Base-by-base conservation (phyloP, 2,888 invertebrate genomes). In the Leucoma salicis region DNA sequence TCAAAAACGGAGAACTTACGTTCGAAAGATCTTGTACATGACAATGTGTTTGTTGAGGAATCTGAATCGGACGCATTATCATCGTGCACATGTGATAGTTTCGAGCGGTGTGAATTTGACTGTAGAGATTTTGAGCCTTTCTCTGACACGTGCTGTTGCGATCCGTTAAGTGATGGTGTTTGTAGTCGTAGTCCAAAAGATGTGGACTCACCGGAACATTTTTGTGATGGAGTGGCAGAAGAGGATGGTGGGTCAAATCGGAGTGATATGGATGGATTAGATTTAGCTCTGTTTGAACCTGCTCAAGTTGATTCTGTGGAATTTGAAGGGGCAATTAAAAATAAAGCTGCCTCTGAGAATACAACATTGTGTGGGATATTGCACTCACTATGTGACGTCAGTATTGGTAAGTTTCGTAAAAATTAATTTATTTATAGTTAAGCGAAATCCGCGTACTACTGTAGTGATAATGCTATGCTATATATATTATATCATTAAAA, bases 261-360 rank as follows among this genome's bases (percentile, higher is more conserved):
- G 21, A 90, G 90, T 73, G 93, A 93, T 75, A 92, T 93, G 91
- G 93, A 93, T 57, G 93, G 93, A 50, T 83, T 93, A 57, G 93
- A 93, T 79, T 82, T 93, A 68, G 88, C 92, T 49, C 78, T 93
- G 57, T 93, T 93, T 74, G 93, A 93, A 72, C 92, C 92, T 35
- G 92, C 92, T 35, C 82, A 78, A 66, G 64, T 63, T 39, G 85
- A 83, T 44, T 58, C 60, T 16, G 73, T 69, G 42, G 78, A 76
- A 50, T 69, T 70, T 46, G 72, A 57, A 18, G 58, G 54, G 14
- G 51, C 61, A 31, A 51, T 64, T 18, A 70, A 64, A 36, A 70
- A 60, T 39, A 74, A 70, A 40, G 49, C 62, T 15, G 56, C 64
- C 18, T 61, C 78, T 25, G 70, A 66, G 31, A 63, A 80, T 12